Base-by-base conservation (phyloP, 2,797 vertebrate genomes). In the Buceros bicornis region DNA sequence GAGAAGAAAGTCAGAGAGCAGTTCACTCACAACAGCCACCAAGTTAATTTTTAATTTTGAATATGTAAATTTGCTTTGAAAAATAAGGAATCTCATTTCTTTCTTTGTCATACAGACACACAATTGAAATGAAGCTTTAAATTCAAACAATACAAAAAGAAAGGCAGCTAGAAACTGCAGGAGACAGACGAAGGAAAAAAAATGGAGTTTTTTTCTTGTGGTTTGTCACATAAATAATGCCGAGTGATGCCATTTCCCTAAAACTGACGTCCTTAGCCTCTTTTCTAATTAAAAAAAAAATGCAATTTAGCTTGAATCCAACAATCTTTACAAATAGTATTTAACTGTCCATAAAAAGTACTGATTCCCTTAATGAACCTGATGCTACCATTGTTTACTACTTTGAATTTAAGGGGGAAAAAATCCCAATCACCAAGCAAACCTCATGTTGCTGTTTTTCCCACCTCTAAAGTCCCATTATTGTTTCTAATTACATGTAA, bases 331-430 rank as follows among this genome's bases (percentile, higher is more conserved):
- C 66, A 90, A 91, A 79, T 90, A 77, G 82, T 48, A 89, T 82
- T 93, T 96, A 94, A 90, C 77, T 87, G 56, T 72, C 88, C 60
- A 90, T 91, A 93, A 96, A 90, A 93, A 87, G n/a, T 50, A 88
- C 31, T 35, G 66, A 87, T 90, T 95, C 40, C 33, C 77, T 89
- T 93, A 96, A 95, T 84, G 87, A 97, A 93, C 60, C 80, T 89
- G 50, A 73, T 93, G 87, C 48, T 87, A 66, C 51, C 31, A 60
- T 91, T 84, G 70, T 95, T 94, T 88, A 88, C 62, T 86, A 60
- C 20, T 51, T 88, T 4, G 0, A 76, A 90, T 83, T 93, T 76
- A 95, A 79, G 43, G 25, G 15, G 26, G 11, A 11, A 58, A 33
- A 79, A 81, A 14, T 2, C 6, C 2, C 5, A 19, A 26, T 76